A percentile compares a stretch with the other conserved stretches of the same genome.
phyloP scores from a whole-genome alignment of 2,797 vertebrate species.

The Ambastaia sidthimunki region DNA sequence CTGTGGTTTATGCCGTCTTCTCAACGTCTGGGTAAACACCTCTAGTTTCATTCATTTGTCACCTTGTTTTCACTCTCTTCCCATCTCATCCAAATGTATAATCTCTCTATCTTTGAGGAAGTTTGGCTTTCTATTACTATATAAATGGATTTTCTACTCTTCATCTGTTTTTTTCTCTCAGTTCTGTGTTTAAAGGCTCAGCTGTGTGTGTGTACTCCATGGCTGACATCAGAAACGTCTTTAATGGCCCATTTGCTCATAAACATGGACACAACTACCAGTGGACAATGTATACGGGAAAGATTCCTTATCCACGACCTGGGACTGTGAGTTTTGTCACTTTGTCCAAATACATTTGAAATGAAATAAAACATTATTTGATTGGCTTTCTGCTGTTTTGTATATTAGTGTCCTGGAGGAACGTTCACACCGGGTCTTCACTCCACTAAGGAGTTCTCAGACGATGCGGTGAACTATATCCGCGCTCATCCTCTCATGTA shows the following conservation, averaged over 20 bases:
- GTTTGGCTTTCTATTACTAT: neutral
- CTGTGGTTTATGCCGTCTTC: constrained; percentile 84
- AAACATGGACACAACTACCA: constrained; percentile 88
- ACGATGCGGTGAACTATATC: constrained; percentile 85
- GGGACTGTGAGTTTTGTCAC: constrained; percentile 78
- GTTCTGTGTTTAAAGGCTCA: constrained; percentile 88
- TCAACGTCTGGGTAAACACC: constrained; percentile 83
- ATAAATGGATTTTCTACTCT: neutral
- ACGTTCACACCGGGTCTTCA: constrained; percentile 82
- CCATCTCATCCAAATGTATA: neutral
- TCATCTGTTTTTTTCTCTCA: constrained; percentile 50
- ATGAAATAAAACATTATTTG: constrained; percentile 5
- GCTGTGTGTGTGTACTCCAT: constrained; percentile 87
- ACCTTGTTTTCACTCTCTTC: neutral
- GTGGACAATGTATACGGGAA: constrained; percentile 85
- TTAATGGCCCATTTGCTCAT: constrained; percentile 87
- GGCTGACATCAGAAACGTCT: constrained; percentile 86
- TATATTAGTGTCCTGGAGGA: constrained; percentile 83
- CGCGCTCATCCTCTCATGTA: constrained; percentile 86
- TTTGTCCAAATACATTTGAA: constrained; percentile 45
- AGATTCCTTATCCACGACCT: constrained; percentile 86
- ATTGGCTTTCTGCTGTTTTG: constrained; percentile 9
- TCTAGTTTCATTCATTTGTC: neutral
- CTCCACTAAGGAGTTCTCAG: constrained; percentile 84
- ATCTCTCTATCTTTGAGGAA: too few species aligned